These are phyloP conservation scores for Ametastegia equiseti DNA, from an alignment of 2,888 invertebrate species.

Conservation along the genomic window DNA sequence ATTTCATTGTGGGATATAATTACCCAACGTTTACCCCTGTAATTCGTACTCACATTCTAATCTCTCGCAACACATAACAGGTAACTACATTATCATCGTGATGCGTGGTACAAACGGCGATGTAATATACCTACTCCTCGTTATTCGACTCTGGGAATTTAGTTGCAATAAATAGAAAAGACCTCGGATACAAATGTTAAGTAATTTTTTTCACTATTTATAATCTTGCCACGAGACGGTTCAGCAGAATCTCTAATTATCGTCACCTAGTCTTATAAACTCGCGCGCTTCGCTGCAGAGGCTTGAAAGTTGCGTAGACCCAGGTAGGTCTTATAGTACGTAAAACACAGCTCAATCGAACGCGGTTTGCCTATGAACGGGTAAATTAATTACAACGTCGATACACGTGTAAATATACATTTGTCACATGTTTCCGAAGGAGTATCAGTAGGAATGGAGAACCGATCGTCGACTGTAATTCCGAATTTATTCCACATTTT, in stretches of 20 bases:
- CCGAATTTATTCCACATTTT: not conserved
- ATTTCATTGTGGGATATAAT: not conserved
- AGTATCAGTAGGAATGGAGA: not conserved
- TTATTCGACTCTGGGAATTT: not conserved
- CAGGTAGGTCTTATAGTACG: no score
- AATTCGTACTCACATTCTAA: conserved; percentile 18
- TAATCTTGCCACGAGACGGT: not conserved
- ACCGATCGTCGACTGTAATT: not conserved
- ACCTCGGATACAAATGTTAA: not conserved
- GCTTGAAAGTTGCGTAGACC: conserved; percentile 6
- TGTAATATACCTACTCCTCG: not conserved
- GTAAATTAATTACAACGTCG: not conserved
- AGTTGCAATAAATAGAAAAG: not conserved
- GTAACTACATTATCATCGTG: conserved; percentile 12
- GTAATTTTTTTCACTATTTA: not conserved
- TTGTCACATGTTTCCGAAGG: not conserved
- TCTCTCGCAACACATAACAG: not conserved
- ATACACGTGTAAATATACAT: no score
- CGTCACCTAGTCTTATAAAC: no score
- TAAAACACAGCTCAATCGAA: conserved; percentile 14
- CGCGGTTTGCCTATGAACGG: not conserved
- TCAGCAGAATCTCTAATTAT: not conserved
- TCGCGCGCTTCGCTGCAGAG: not conserved
- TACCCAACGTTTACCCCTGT: not conserved
- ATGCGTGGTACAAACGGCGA: not conserved